Base-by-base conservation (phyloP, 1,140 invertebrate genomes). In the Megathymus violae region DNA sequence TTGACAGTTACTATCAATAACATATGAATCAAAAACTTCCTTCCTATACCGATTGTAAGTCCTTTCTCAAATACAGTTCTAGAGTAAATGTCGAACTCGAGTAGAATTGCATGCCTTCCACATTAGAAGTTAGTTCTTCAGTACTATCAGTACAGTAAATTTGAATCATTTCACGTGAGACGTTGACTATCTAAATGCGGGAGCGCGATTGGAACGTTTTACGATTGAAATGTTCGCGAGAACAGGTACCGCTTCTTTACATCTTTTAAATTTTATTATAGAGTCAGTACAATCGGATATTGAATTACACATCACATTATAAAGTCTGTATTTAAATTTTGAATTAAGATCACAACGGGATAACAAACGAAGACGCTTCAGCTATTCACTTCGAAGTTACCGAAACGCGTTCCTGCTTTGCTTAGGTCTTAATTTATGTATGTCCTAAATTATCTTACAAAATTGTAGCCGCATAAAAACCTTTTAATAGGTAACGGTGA, bases 201-300 rank as follows among this genome's bases (percentile, higher is more conserved):
- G 62, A 63, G 62, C 22, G 31, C 66, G 73, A 77, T 84, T 60
- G 15, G 50, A 78, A n/a, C n/a, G n/a, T 84, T 73, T 84, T 76
- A 65, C 74, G 81, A 88, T 88, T 85, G 78, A 88, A 84, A 81
- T 73, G 75, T 84, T 78, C 72, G 62, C 67, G 67, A 69, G 69
- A 67, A 70, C 62, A 22, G 19, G 19, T 22, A 5, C 19, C 19
- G 19, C 19, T 22, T 56, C 40, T 40, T 50, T 62, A 67, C 67
- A 73, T 80, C 78, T 70, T 68, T 80, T 85, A 70, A 78, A 83
- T 80, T 76, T 76, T 63, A 80, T 82, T 80, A 75, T 61, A 66
- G 59, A 71, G 19, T 22, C 19, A 22, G 19, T 5, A 22, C 2
- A 2, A 22, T 5, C 5, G 19, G 2, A 22, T 22, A 22, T 22